Evolutionary conservation across 2,113 vertebrate genomes (phyloP), one percentile per base, ranked within the genome.

Genomic region (Sorex araneus): DNA sequence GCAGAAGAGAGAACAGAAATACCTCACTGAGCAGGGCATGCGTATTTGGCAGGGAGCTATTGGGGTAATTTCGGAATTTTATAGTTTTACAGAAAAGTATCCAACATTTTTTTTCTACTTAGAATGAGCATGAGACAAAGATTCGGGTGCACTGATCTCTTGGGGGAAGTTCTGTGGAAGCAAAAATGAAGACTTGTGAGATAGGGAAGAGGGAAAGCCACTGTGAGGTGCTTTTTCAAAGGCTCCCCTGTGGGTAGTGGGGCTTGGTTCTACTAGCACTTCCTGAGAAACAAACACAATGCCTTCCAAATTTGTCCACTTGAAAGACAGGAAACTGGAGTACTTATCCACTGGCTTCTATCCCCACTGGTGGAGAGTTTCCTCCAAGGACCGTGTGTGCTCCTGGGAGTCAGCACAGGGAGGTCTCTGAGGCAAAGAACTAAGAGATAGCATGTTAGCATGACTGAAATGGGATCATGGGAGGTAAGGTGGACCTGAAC

Each of bases 241-340:
- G 18, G 16, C 34, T 81, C 50, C 25, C 32, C 73, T 50, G 19
- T 78, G 32, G 34, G 32, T 47, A 92, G 36, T 30, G 36, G 34
- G 71, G 40, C 54, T 91, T 83, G 16, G 74, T 71, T 94, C 57
- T 36, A 69, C 32, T 19, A 86, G 30, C 16, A 74, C 36, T 90
- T 92, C 90, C 87, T 70, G 76, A 91, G 66, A 91, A 91, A 86
- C 69, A 28, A 63, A 90, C 19, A 96, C 43, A 86, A 85, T 93
- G 47, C 28, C 57, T 92, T 87, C 79, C 30, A 89, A 75, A 94
- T 82, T 18, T 82, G 36, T 94, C 23, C 76, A 36, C 43, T 63
- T 74, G 70, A 87, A 88, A 85, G 84, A 66, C 57, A 85, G 92
- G 86, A 85, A 95, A 74, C 80, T 82, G 13, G 47, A 88, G 23